Percentiles rank a stretch among this genome's conserved stretches.
phyloP scores from a whole-genome alignment of 1,140 invertebrate genomes.

The Drosophila bocki region DNA sequence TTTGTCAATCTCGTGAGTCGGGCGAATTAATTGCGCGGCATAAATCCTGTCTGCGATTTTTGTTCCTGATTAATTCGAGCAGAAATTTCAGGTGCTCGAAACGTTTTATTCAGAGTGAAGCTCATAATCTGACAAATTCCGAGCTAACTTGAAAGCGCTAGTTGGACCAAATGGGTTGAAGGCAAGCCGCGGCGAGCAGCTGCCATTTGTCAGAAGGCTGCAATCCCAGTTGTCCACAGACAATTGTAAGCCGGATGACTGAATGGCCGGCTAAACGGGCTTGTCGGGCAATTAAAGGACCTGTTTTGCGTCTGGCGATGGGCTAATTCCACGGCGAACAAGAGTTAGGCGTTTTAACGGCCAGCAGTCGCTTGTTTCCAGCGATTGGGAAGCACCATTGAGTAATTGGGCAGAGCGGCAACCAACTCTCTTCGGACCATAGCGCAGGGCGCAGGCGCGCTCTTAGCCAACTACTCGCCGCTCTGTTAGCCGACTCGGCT shows the following conservation, averaged over 20 bases:
- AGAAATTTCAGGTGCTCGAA: conserved; percentile 62
- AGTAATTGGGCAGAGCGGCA: conserved; percentile 47
- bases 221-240: conserved; percentile 22
- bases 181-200: not conserved
- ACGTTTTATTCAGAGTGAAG: conserved; percentile 1
- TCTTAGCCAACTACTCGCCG: conserved; percentile 16
- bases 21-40: conserved; percentile 62
- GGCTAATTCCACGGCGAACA: conserved; percentile 59
- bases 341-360: conserved; percentile 76
- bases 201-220: conserved; percentile 40
- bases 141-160: conserved; percentile 30
- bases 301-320: conserved; percentile 49
- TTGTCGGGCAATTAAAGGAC: conserved; percentile 55
- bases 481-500: conserved; percentile 13
- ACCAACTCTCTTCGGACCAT: conserved; percentile 9
- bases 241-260: conserved; percentile 39
- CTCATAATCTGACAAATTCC: conserved; percentile 39
- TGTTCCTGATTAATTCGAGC: conserved; percentile 61
- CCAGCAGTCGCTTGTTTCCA: conserved; percentile 46
- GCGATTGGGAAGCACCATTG: conserved; percentile 57
- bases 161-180: conserved; percentile 58
- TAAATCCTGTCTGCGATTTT: conserved; percentile 51
- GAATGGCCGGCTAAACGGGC: conserved; percentile 34
- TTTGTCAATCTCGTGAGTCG: conserved; percentile 24
- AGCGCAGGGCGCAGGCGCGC: conserved; percentile 48